These are phyloP conservation scores for Stenoptilia bipunctidactyla DNA, from an alignment of 2,888 invertebrate species.

Conservation along the genomic window DNA sequence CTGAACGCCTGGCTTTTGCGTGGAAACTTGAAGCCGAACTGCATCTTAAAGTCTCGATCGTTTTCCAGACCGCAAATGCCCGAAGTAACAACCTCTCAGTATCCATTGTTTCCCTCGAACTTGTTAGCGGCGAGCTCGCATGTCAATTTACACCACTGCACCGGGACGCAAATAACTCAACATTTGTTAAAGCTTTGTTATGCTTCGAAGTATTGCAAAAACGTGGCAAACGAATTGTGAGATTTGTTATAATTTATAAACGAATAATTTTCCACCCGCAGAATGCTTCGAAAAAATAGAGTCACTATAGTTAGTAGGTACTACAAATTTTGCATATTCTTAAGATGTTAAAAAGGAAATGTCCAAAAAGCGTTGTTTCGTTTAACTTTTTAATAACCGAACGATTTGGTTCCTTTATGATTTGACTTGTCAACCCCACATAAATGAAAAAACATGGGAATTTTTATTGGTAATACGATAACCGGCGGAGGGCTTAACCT, in stretches of 20 bases:
- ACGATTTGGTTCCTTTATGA: constrained; percentile 25
- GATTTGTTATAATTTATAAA: too few species aligned
- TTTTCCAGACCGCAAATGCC: constrained; percentile 44
- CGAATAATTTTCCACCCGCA: too few species aligned
- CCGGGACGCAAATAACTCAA: too few species aligned
- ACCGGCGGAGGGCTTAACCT: background rate
- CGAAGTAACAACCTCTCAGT: constrained; percentile 35
- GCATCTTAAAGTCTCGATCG: constrained; percentile 41
- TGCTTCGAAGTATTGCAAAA: too few species aligned
- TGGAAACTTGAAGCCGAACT: constrained; percentile 30
- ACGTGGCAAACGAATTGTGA: background rate
- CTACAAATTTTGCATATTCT: too few species aligned
- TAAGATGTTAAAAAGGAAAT: background rate
- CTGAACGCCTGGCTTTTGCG: too few species aligned
- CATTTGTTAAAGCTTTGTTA: too few species aligned
- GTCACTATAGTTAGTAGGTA: too few species aligned
- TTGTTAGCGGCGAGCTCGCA: constrained; percentile 25
- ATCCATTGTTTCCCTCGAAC: constrained; percentile 41
- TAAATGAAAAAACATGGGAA: constrained; percentile 32
- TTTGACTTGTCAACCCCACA: constrained; percentile 29
- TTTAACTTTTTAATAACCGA: background rate
- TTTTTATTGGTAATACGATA: constrained; percentile 24
- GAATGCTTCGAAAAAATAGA: too few species aligned
- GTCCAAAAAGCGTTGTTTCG: background rate
- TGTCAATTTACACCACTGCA: constrained; percentile 13